These are phyloP conservation scores for Hylaeus anthracinus DNA, from an alignment of 1,140 invertebrate genomes.

Conservation along the genomic window DNA sequence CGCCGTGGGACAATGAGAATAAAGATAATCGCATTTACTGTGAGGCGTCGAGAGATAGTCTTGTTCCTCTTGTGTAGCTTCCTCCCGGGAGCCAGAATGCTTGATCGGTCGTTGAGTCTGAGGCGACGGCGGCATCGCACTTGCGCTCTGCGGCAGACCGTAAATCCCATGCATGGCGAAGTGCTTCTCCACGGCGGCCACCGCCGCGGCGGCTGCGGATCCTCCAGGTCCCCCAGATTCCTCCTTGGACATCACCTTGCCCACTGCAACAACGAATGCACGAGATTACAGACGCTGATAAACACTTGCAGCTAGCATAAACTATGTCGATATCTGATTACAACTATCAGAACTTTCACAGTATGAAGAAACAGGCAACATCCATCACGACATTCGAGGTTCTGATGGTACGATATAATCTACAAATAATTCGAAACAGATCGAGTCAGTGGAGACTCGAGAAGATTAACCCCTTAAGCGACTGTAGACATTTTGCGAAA, in stretches of 20 bases:
- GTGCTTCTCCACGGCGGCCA: constrained; percentile 77
- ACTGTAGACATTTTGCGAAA: too few species aligned
- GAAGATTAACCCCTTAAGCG: too few species aligned
- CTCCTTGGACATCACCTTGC: constrained; percentile 76
- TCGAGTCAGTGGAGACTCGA: too few species aligned
- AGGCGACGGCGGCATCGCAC: constrained; percentile 74
- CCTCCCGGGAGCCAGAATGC: constrained; percentile 70
- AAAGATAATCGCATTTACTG: constrained; percentile 64
- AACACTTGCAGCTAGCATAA: too few species aligned
- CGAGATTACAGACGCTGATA: too few species aligned
- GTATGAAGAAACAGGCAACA: too few species aligned
- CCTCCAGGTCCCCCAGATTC: constrained; percentile 71
- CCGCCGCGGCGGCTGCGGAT: constrained; percentile 71
- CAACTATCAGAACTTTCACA: too few species aligned
- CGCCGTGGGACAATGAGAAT: background rate
- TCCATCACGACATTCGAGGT: too few species aligned
- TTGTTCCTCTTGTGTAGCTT: constrained; percentile 73
- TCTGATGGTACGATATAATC: too few species aligned
- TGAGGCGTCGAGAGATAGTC: constrained; percentile 76
- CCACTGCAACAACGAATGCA: constrained; percentile 64
- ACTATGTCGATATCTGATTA: too few species aligned
- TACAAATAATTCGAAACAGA: too few species aligned
- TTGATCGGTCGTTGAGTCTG: constrained; percentile 77
- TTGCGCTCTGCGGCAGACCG: constrained; percentile 73
- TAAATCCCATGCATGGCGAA: constrained; percentile 79